Evolutionary conservation across 2,113 vertebrate species (phyloP), one percentile per base, ranked within the genome.

Genomic region (Spermophilus dauricus): DNA sequence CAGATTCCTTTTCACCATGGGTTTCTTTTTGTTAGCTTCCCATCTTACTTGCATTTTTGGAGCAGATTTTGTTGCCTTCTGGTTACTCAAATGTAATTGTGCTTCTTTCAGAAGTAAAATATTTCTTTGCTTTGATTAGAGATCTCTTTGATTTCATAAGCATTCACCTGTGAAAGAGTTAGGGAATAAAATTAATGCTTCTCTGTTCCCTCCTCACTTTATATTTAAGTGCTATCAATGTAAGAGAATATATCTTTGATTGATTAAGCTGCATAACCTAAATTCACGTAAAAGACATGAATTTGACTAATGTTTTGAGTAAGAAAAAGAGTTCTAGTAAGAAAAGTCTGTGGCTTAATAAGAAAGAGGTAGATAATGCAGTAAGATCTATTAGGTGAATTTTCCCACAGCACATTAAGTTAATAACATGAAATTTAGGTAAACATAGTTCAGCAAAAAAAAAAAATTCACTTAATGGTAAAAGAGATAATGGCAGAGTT

Each of bases 41-140:
- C 30, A 16, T 56, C 28, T 82, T 18, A 48, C 39, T 92, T 97
- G n/a, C 11, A 42, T 94, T 95, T 96, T 89, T 51, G 17, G 45
- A 92, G 61, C n/a, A 37, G n/a, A 73, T 51, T 86, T 89, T 93
- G 42, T 78, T 94, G 63, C n/a, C 28, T 39, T 89, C 4, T 80
- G 48, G 65, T 91, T 90, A n/a, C 72, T 93, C 18, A 39, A 56
- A 88, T 39, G 70, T 67, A 32, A 91, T 34, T 73, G 34, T 83
- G 8, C 4, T 84, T 81, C 75, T 95, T 83, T 95, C 22, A 86
- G 18, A 93, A 77, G 42, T 65, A 20, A 86, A 91, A 63, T 72
- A 28, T 86, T 73, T 86, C 2, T 82, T 18, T 58, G 4, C 51
- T 94, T 91, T 97, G 26, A 77, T 76, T 28, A 90, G 48, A 61